A percentile compares a stretch with the other conserved stretches of the same genome.
phyloP scores from a whole-genome alignment of 2,797 vertebrate genomes.

The Paedocypris micromegethes region DNA sequence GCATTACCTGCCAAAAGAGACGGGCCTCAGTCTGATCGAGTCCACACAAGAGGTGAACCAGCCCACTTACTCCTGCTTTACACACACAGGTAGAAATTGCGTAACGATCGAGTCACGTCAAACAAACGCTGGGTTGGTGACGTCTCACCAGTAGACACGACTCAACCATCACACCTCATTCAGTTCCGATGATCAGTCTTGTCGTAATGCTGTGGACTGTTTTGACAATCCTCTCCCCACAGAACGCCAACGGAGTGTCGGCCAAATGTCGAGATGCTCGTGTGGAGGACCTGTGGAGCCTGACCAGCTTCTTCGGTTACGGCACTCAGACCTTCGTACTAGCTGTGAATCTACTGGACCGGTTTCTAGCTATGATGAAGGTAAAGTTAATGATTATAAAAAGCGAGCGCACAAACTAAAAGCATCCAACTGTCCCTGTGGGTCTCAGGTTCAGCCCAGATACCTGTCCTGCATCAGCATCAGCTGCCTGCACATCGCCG shows the following conservation, averaged over 20 bases:
- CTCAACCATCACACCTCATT: too few relatives aligned
- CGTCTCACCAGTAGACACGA: too few relatives aligned
- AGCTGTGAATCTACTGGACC: constrained; percentile 93
- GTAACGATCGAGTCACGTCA: too few relatives aligned
- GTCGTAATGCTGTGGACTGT: too few relatives aligned
- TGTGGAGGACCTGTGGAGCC: constrained; percentile 93
- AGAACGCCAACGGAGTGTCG: constrained; percentile 83
- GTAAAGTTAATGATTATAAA: constrained; percentile 57
- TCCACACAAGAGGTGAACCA: constrained; percentile 73
- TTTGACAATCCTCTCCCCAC: neutral
- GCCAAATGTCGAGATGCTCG: constrained; percentile 83
- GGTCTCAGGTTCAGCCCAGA: constrained; percentile 83
- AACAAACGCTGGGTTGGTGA: too few relatives aligned
- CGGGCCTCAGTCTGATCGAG: constrained; percentile 84
- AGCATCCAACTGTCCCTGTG: too few relatives aligned
- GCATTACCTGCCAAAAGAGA: constrained; percentile 81
- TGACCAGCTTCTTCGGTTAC: constrained; percentile 93
- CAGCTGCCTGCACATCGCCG: constrained; percentile 88
- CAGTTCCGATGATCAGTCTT: too few relatives aligned
- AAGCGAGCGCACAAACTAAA: too few relatives aligned
- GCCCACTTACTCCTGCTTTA: neutral
- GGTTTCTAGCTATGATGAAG: constrained; percentile 95
- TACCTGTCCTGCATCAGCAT: constrained; percentile 94
- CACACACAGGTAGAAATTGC: neutral
- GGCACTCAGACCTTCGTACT: constrained; percentile 92